Evolutionary conservation across 2,113 vertebrate species (phyloP).

Genomic region (Leiothrix lutea): DNA sequence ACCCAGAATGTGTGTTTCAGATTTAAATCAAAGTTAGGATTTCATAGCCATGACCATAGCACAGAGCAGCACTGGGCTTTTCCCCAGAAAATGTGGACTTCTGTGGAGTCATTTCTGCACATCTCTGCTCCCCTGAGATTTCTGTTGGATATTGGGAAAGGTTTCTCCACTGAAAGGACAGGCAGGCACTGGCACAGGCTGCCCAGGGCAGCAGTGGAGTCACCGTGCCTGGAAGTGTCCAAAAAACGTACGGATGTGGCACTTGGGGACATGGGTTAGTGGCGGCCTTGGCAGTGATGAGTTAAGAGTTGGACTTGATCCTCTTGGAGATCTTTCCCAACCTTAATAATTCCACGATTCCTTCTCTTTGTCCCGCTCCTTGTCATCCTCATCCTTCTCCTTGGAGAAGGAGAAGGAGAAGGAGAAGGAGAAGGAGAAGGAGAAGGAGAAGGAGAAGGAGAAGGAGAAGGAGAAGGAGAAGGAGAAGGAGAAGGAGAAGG

Average conservation of each 20-base stretch:
- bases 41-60: not conserved
- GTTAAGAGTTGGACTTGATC: not conserved
- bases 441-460: not conserved
- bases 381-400: too few relatives aligned
- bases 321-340: not conserved
- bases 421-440: not conserved
- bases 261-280: not conserved
- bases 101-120: not conserved
- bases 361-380: not conserved
- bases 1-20: too few relatives aligned
- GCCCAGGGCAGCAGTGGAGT: not conserved
- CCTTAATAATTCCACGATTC: not conserved
- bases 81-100: not conserved
- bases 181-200: not conserved
- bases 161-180: not conserved
- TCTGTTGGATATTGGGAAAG: not conserved
- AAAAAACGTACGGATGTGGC: rapidly evolving
- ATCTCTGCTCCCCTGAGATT: not conserved
- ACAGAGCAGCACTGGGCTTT: not conserved
- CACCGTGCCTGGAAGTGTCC: not conserved
- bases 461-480: not conserved
- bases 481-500: not conserved
- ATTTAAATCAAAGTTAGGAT: too few relatives aligned
- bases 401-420: not conserved
- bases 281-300: not conserved